A percentile compares a stretch with the other conserved stretches of the same genome.
phyloP scores from a whole-genome alignment of 2,797 vertebrate genomes.

The Protosalanx chinensis region DNA sequence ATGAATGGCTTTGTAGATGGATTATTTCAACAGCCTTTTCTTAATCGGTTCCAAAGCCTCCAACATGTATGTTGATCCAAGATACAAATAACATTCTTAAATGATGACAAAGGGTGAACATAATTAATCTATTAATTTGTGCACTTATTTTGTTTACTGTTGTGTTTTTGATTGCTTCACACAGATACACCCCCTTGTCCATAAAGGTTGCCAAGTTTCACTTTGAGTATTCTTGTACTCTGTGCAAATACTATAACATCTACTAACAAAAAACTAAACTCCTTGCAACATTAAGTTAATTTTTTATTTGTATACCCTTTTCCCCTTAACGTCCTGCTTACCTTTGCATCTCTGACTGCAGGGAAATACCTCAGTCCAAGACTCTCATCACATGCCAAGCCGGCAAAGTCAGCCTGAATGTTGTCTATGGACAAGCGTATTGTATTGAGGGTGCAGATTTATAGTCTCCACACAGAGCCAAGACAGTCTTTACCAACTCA shows the following conservation, averaged over 20 bases:
- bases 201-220: too few relatives aligned
- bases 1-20: constrained; percentile 30
- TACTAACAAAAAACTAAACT: background rate
- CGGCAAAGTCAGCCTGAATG: constrained; percentile 27
- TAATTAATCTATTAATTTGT: too few relatives aligned
- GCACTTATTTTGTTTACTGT: too few relatives aligned
- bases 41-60: constrained; percentile 40
- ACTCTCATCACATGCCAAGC: constrained; percentile 1
- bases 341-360: constrained; percentile 21
- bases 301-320: constrained; percentile 17
- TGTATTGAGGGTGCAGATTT: too few relatives aligned
- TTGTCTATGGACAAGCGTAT: too few relatives aligned
- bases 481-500: too few relatives aligned
- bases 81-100: background rate
- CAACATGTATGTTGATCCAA: constrained; percentile 43
- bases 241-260: too few relatives aligned
- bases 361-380: constrained; percentile 29
- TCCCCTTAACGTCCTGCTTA: constrained; percentile 4
- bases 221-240: too few relatives aligned
- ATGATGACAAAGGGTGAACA: too few relatives aligned
- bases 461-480: too few relatives aligned
- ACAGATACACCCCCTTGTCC: too few relatives aligned
- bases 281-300: background rate
- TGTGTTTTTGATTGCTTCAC: too few relatives aligned
- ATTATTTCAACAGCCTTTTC: constrained; percentile 29